These are phyloP conservation scores for Platichthys stellatus DNA, from an alignment of 2,113 vertebrate species.

Conservation along the genomic window DNA sequence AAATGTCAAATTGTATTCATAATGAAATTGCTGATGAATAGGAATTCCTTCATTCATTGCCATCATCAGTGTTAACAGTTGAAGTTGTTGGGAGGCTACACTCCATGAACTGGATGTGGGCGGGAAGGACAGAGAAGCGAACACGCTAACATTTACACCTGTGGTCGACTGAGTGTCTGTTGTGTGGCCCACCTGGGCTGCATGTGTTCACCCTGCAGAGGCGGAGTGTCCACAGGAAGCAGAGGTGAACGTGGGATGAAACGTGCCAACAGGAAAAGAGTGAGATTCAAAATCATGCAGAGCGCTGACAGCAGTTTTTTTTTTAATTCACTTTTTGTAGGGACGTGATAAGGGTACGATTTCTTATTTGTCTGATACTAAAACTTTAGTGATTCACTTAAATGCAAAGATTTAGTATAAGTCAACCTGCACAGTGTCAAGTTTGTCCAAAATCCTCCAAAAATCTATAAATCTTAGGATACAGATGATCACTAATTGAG, in stretches of 20 bases:
- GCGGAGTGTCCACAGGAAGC: conserved; percentile 17
- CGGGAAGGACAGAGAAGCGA: conserved; percentile 10
- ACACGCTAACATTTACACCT: conserved; percentile 24
- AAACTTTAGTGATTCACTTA: not conserved
- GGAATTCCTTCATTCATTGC: not conserved
- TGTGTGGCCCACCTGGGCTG: conserved; percentile 31
- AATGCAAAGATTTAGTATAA: not conserved
- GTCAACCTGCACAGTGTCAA: not conserved
- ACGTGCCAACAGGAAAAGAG: not conserved
- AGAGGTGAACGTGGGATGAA: not conserved
- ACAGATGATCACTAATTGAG: not conserved
- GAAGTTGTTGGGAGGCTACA: not conserved
- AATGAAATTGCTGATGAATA: not conserved
- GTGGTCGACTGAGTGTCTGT: conserved; percentile 23
- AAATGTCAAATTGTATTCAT: not conserved
- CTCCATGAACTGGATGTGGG: not conserved
- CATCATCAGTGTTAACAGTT: not conserved
- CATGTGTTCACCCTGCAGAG: conserved; percentile 15
- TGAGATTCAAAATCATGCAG: not conserved
- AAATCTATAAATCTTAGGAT: not conserved
- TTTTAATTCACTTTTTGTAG: no score
- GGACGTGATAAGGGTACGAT: no score
- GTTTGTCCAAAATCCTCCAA: no score
- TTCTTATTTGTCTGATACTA: no score
- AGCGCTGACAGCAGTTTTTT: not conserved